Evolutionary conservation across 2,113 vertebrate genomes (phyloP).

Genomic region (Brachyhypopomus occidentalis): DNA sequence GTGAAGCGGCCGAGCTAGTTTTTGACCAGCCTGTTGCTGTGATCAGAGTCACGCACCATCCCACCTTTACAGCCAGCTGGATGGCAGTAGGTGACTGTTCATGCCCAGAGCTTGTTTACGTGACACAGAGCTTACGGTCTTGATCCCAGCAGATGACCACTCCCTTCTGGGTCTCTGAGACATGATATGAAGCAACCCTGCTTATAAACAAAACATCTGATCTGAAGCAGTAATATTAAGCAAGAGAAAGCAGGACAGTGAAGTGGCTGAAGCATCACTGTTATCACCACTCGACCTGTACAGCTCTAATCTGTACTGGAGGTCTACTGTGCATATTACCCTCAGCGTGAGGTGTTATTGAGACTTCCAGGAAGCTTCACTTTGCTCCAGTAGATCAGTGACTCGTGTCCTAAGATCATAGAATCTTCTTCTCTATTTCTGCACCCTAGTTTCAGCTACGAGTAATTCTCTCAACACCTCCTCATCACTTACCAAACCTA

Average conservation of each 20-base stretch:
- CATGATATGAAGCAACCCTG: neutral
- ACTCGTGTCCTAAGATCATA: slow-evolving; percentile 23
- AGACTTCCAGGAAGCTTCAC: slow-evolving; percentile 13
- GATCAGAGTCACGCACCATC: no score
- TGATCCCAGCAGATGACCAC: neutral
- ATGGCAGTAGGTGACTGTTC: neutral
- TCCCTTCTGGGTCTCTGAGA: neutral
- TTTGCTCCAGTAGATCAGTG: neutral
- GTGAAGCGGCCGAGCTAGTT: no score
- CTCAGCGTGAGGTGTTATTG: slow-evolving; percentile 28
- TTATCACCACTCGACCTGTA: neutral
- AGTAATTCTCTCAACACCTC: slow-evolving; percentile 38
- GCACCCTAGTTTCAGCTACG: neutral
- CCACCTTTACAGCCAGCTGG: no score
- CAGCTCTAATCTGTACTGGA: slow-evolving; percentile 9
- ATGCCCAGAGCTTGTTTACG: neutral
- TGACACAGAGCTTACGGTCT: neutral
- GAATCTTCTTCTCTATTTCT: slow-evolving; percentile 24
- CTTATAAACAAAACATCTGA: no score
- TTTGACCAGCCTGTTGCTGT: no score
- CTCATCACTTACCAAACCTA: slow-evolving; percentile 15
- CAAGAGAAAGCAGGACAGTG: no score
- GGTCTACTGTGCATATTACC: slow-evolving; percentile 1
- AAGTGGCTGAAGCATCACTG: no score
- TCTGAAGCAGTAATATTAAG: no score